phyloP scores from a whole-genome alignment of 2,888 invertebrate species.

The Oxytorus armatus region DNA sequence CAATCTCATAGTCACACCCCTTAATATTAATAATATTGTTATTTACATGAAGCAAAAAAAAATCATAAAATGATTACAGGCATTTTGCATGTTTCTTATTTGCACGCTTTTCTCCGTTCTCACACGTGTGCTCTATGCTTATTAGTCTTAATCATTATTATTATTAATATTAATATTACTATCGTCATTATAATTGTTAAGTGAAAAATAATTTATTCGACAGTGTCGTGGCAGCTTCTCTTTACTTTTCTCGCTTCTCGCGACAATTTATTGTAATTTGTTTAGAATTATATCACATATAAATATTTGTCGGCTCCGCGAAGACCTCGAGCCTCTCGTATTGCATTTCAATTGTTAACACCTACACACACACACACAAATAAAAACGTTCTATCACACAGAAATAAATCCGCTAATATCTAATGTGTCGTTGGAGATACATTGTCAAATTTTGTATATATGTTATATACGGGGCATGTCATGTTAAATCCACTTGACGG shows the following conservation, averaged over 20 bases:
- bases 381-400: constrained; percentile 33
- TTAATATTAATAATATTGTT: no score
- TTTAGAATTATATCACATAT: constrained; percentile 2
- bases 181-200: constrained; percentile 12
- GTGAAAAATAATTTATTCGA: constrained; percentile 8
- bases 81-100: constrained; percentile 48
- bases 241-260: constrained; percentile 27
- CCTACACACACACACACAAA: constrained; percentile 29
- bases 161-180: constrained; percentile 2
- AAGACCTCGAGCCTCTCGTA: constrained; percentile 49
- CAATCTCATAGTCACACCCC: no score
- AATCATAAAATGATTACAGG: neutral
- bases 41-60: constrained; percentile 6
- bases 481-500: no score
- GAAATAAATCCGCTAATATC: neutral
- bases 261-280: constrained; percentile 36
- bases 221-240: constrained; percentile 31
- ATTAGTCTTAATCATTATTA: constrained; percentile 17
- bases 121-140: constrained; percentile 34
- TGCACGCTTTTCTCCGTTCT: constrained; percentile 53
- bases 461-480: neutral
- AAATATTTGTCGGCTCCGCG: constrained; percentile 30
- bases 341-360: constrained; percentile 30
- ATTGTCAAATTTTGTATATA: constrained; percentile 5
- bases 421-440: neutral